Evolutionary conservation across 2,113 vertebrate species (phyloP), one percentile per base, ranked within the genome.

Genomic region (Menura novaehollandiae): DNA sequence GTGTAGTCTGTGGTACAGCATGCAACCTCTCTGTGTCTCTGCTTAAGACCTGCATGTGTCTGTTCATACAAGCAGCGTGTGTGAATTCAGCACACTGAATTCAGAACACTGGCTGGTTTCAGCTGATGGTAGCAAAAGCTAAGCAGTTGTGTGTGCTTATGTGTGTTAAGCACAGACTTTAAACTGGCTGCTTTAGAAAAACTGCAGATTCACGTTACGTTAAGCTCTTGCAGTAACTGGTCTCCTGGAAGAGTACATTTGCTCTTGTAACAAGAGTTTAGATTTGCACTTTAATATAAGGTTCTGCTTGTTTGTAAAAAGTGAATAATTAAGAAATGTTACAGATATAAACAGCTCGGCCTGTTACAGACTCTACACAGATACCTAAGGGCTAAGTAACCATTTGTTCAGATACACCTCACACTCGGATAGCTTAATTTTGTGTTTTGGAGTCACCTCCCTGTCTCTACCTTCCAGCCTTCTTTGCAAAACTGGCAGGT

Each of bases 171-270:
- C 9, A 51, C 32, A 93, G 88, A 33, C 30, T 72, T 89, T 91
- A 85, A 95, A 49, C 15, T 74, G 75, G 15, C 63, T 92, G 88
- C 76, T 66, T 76, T 62, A 74, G 85, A 90, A 83, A 85, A 85
- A 37, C 32, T 90, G 53, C 85, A 77, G 91, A 46, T 83, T 92
- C 44, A 5, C 21, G 7, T 67, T 35, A 14, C 90, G 69, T 90
- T 69, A 66, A 90, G 80, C 60, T 71, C 43, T 28, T 79, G 51
- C 13, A 46, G 56, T 74, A 69, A 89, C 23, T 30, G 51, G 30
- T 77, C 76, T 89, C 49, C 53, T 86, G 83, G 59, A 92, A 26
- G 46, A 62, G 37, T 33, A 13, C 14, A 8, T 78, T 93, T 78
- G 19, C 76, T 82, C 11, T 60, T n/a, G 35, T 71, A 81, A 28